Evolutionary conservation across 2,113 vertebrate species (phyloP), one percentile per base, ranked within the genome.

Genomic region (Jacana jacana): DNA sequence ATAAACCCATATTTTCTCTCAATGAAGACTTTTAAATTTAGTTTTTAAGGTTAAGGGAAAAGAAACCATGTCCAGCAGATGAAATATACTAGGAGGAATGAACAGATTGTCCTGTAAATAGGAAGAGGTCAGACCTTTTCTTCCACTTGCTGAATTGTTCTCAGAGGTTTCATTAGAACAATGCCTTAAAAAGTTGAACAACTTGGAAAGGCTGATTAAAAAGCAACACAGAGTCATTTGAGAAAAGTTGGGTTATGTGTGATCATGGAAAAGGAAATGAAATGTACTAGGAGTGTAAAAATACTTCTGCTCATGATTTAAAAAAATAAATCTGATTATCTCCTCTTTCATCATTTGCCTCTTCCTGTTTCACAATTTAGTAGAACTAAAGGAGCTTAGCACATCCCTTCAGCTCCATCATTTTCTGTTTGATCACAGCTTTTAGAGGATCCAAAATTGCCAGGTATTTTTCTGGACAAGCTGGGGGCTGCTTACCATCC

Each of bases 1-100:
- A 81, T 68, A 84, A 86, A 73, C 19, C 25, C 42, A 2, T 33
- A 44, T 70, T 78, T 91, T 80, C 49, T 37, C 5, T 46, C 60
- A 80, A 78, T 33, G 28, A 78, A 82, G 37, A 35, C 25, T 77
- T 95, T 70, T 42, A 49, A 72, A 92, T 75, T 86, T 61, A 37
- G 25, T 77, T 95, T 91, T 93, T 55, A 92, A 86, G 60, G 60
- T 81, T 86, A 75, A 92, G 81, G 25, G 52, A n/a, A 80, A 96
- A 72, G 7, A 87, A 92, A 90, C 57, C 10, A 61, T 0, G 1
- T 46, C 88, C 28, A 31, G 16, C 16, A 63, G 65, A 25, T 92
- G 51, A 91, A 71, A 91, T 27, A 52, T 17, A 30, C 15, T 30
- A 57, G 42, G 30, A 89, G 7, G 52, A 75, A 84, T 48, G 61